Percentiles rank a stretch among this genome's conserved stretches.
These are phyloP conservation scores for Drosophila histrio DNA, from an alignment of 2,888 invertebrate species.

Conservation along the genomic window DNA sequence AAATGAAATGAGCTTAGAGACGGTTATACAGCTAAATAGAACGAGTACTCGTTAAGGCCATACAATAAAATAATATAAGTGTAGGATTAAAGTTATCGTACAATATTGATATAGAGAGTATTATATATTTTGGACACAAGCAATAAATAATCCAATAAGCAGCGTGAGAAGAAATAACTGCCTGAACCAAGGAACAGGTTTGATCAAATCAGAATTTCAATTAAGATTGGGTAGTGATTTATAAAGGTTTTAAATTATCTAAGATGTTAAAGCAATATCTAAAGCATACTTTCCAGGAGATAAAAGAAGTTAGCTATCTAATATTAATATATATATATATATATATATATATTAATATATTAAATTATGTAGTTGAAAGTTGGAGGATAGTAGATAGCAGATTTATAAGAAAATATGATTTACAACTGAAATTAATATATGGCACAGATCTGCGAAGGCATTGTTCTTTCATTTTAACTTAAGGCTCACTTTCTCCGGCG, in stretches of 20 bases:
- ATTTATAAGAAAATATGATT: no score
- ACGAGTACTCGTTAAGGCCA: constrained; percentile 2
- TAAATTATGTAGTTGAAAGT: no score
- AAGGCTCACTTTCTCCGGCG: neutral
- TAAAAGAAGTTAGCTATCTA: no score
- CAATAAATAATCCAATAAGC: constrained; percentile 6
- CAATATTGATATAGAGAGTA: neutral
- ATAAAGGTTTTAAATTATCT: neutral
- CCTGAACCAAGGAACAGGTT: neutral
- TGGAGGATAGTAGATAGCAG: no score
- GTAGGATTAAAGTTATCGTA: constrained; percentile 5
- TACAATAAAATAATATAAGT: constrained; percentile 23
- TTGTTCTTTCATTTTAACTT: no score
- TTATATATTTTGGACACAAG: neutral
- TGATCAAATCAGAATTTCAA: neutral
- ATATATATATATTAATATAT: no score
- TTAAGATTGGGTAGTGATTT: neutral
- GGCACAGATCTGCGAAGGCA: no score
- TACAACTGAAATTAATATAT: no score
- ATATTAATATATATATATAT: no score
- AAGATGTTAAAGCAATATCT: no score
- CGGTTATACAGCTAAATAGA: constrained; percentile 37
- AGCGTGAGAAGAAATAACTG: constrained; percentile 6
- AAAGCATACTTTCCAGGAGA: no score
- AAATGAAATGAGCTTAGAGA: constrained; percentile 44